Evolutionary conservation across 1,140 invertebrate genomes (phyloP).

Genomic region (Rhagoletis pomonella): DNA sequence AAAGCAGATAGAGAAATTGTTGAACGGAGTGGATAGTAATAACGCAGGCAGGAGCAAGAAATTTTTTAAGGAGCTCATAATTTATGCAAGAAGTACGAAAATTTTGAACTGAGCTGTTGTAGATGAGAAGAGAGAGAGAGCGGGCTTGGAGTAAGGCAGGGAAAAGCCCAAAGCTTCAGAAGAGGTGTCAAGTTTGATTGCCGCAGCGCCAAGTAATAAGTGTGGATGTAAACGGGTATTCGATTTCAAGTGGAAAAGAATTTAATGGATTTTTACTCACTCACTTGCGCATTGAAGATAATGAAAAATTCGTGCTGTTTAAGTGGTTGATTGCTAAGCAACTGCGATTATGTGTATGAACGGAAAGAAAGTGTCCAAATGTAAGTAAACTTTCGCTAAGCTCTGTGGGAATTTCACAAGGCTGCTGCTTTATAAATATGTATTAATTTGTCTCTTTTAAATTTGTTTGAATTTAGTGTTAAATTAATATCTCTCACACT

Average conservation of each 20-base stretch:
- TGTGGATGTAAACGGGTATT: neutral
- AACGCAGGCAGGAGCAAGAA: neutral
- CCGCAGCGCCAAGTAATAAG: neutral
- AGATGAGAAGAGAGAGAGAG: neutral
- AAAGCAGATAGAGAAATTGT: neutral
- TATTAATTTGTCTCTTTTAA: neutral
- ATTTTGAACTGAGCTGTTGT: neutral
- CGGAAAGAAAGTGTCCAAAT: neutral
- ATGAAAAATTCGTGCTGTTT: constrained; percentile 34
- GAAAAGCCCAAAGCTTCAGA: neutral
- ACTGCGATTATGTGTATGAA: neutral
- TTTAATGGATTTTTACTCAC: constrained; percentile 27
- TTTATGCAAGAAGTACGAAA: constrained; percentile 44
- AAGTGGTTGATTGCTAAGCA: constrained; percentile 49
- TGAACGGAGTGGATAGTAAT: neutral
- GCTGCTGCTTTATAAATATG: neutral
- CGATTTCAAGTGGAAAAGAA: constrained; percentile 41
- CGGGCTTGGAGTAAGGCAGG: neutral
- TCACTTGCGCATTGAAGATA: constrained; percentile 26
- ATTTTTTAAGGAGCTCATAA: constrained; percentile 38
- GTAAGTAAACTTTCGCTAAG: constrained; percentile 7
- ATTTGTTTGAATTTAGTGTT: neutral
- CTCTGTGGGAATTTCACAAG: constrained; percentile 17
- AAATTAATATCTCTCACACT: neutral
- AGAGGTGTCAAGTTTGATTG: constrained; percentile 38